Evolutionary conservation across 1,140 invertebrate genomes (phyloP), one percentile per base, ranked within the genome.

Genomic region (Sycophila sp.): DNA sequence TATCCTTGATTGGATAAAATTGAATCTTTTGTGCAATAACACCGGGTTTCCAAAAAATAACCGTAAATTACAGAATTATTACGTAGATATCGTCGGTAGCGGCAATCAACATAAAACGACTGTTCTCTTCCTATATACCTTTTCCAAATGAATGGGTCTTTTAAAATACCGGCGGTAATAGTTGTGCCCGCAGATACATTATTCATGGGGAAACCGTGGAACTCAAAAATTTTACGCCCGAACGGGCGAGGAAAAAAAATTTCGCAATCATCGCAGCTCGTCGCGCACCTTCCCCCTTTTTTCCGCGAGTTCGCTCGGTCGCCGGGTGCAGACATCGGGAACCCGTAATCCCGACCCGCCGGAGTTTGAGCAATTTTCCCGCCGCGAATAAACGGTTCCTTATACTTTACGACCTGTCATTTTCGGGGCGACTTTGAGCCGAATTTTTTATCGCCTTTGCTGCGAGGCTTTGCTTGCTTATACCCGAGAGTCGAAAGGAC

Each of bases 361-460:
- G 17, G 19, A 49, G 6, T 49, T 22, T 4, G 49, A 11, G 24
- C 19, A 65, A 55, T 65, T 65, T 65, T 30, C 24, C 24, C 17
- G 47, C 42, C 22, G 34, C 22, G 30, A 55, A 65, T 51, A 65
- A 55, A 28, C 34, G 34, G 22, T 40, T 65, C 34, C 47, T n/a
- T 53, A 28, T 53, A 53, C 40, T 65, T 65, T 65, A 65, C 51
- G 47, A 34, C 24, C 47, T 32, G 60, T 51, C 47, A 60, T 45
- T 45, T 15, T 11, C n/a, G 26, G 36, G 40, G 22, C 56, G 32
- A 59, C 56, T 59, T 59, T 11, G 6, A n/a, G n/a, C 10, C 36
- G 4, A 2, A 30, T 22, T 34, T n/a, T 59, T 59, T 59, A 24
- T 5, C 32, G 17, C 17, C 15, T n/a, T 55, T 56, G 32, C 36